These are phyloP conservation scores for Byasa hedistus DNA, from an alignment of 2,888 invertebrate genomes.

Conservation along the genomic window DNA sequence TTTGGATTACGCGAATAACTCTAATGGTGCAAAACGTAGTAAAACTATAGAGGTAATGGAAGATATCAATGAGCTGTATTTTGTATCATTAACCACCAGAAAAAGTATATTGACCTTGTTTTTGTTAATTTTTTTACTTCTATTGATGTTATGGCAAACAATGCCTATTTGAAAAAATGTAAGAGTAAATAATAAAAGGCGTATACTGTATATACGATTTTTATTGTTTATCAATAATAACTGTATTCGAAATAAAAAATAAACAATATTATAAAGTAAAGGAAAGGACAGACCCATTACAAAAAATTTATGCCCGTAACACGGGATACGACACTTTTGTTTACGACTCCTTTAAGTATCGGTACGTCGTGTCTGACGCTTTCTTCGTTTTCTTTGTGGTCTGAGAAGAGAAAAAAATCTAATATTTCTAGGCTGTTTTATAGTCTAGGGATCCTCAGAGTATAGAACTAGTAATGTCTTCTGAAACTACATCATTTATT, in stretches of 20 bases:
- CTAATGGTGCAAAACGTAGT: too few species aligned
- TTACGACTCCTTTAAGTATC: slow-evolving; percentile 22
- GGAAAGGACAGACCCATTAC: slow-evolving; percentile 16
- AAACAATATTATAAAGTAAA: slow-evolving; percentile 12
- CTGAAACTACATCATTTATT: not conserved
- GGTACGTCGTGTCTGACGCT: slow-evolving; percentile 2
- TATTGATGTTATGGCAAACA: not conserved
- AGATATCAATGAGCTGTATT: too few species aligned
- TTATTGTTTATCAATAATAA: not conserved
- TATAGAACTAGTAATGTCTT: not conserved
- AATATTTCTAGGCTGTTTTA: slow-evolving; percentile 7
- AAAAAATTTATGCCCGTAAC: slow-evolving; percentile 22
- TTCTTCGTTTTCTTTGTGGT: slow-evolving; percentile 4
- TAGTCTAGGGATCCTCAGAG: not conserved
- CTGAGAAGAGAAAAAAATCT: slow-evolving; percentile 14
- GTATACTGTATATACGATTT: not conserved
- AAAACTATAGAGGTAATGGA: too few species aligned
- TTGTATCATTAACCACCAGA: too few species aligned
- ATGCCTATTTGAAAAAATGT: not conserved
- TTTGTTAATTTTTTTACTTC: too few species aligned
- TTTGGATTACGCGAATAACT: too few species aligned
- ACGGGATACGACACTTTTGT: slow-evolving; percentile 27
- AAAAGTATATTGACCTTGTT: too few species aligned
- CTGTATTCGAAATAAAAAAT: slow-evolving; percentile 6
- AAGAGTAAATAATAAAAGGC: not conserved